Percentiles rank a stretch among this genome's conserved stretches.
Conservation (phyloP, 2,797 vertebrate species). For the Selene dorsalis region DNA sequence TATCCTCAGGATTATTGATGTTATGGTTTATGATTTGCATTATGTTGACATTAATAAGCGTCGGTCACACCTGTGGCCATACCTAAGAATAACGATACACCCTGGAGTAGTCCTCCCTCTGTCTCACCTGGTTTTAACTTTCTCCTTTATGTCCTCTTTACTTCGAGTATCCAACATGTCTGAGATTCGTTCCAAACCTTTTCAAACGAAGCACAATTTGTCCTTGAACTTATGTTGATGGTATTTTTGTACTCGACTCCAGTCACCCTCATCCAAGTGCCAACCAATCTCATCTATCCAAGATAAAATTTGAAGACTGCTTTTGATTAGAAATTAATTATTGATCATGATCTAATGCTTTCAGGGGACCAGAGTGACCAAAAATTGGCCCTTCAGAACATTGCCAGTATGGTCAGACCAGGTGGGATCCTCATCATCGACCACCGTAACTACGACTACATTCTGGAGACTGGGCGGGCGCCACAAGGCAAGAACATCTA, state of each 20-base stretch:
- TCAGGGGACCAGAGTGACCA: conserved; percentile 97
- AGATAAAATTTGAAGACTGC: not conserved
- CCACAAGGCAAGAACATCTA: conserved; percentile 98
- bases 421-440: conserved; percentile 96
- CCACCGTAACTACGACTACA: conserved; percentile 98
- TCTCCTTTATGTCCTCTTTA: not conserved
- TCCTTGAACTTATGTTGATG: not conserved
- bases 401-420: conserved; percentile 93
- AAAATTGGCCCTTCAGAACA: conserved; percentile 92
- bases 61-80: not conserved
- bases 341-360: conserved; percentile 6
- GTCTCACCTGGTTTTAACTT: not conserved
- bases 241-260: not conserved
- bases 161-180: not conserved
- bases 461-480: conserved; percentile 91
- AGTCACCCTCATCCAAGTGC: too few species aligned
- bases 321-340: not conserved
- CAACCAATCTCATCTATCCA: too few species aligned
- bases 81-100: not conserved
- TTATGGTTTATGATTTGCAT: not conserved
- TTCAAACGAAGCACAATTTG: not conserved
- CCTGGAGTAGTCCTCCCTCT: not conserved
- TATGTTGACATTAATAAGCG: not conserved
- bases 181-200: not conserved
- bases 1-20: too few species aligned